These are phyloP conservation scores for Hyaena hyaena DNA, from an alignment of 2,113 vertebrate genomes.

Conservation along the genomic window DNA sequence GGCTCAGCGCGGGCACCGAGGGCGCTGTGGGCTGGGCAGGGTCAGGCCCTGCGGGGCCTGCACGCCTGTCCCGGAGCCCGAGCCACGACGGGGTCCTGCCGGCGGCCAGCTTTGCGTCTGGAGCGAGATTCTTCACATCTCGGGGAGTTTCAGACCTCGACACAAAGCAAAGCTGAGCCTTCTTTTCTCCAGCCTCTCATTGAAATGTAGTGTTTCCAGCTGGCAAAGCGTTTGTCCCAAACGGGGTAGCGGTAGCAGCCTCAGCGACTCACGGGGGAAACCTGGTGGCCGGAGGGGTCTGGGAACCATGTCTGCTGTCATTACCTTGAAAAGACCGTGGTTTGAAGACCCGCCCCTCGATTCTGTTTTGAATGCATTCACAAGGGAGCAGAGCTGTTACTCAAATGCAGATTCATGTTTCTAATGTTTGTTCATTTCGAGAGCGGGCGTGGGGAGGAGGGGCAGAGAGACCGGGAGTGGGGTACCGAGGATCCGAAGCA, in stretches of 20 bases:
- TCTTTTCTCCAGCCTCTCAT: neutral
- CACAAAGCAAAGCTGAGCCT: neutral
- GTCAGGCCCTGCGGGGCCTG: fast-evolving
- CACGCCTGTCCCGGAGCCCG: neutral
- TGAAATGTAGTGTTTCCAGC: neutral
- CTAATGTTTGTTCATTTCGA: too few species aligned
- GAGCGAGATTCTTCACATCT: neutral
- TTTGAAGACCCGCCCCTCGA: neutral
- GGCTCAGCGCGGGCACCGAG: neutral
- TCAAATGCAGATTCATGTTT: too few species aligned
- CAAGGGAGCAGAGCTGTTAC: neutral
- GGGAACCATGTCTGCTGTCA: fast-evolving
- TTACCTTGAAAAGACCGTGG: neutral
- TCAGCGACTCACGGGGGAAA: fast-evolving
- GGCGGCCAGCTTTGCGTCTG: neutral
- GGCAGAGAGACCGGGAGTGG: too few species aligned
- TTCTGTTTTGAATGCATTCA: neutral
- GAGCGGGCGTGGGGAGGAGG: too few species aligned
- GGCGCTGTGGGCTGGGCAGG: neutral
- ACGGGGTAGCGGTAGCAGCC: neutral
- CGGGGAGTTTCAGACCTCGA: neutral
- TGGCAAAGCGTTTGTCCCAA: neutral
- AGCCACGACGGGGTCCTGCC: neutral
- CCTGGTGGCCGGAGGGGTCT: fast-evolving
- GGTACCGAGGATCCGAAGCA: too few species aligned